A percentile compares a stretch with the other conserved stretches of the same genome.
These are phyloP conservation scores for Muscicapa adusta DNA, from an alignment of 2,113 vertebrate genomes.

Conservation along the genomic window DNA sequence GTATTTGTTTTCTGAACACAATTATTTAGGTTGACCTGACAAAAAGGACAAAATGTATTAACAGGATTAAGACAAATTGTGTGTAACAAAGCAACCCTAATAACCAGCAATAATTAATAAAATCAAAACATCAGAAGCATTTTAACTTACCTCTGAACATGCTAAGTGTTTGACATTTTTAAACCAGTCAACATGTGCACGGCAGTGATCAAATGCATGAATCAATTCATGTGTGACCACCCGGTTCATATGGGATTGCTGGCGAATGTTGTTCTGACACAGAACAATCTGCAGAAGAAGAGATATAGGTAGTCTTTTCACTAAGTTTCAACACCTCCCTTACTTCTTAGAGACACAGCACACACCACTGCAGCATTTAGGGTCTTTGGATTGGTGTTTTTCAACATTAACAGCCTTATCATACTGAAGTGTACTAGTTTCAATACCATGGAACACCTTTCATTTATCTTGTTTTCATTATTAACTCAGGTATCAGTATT, in stretches of 20 bases:
- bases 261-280: constrained; percentile 94
- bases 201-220: constrained; percentile 95
- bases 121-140: background rate
- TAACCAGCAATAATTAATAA: background rate
- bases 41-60: background rate
- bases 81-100: background rate
- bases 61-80: background rate
- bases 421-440: background rate
- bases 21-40: background rate
- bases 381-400: background rate
- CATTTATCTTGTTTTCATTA: background rate
- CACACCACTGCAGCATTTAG: background rate
- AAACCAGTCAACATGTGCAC: constrained; percentile 95
- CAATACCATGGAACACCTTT: background rate
- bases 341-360: background rate
- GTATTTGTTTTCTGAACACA: background rate
- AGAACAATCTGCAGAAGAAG: constrained; percentile 85
- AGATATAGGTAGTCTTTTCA: background rate
- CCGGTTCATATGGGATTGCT: constrained; percentile 90
- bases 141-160: constrained; percentile 89
- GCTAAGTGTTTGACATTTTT: constrained; percentile 87
- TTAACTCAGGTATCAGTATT: background rate
- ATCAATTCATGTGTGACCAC: constrained; percentile 95
- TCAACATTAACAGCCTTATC: background rate
- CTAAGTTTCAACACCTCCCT: background rate